These are phyloP conservation scores for Siderastrea radians DNA, from an alignment of 92 coral and sea anemone genomes.

Conservation along the genomic window DNA sequence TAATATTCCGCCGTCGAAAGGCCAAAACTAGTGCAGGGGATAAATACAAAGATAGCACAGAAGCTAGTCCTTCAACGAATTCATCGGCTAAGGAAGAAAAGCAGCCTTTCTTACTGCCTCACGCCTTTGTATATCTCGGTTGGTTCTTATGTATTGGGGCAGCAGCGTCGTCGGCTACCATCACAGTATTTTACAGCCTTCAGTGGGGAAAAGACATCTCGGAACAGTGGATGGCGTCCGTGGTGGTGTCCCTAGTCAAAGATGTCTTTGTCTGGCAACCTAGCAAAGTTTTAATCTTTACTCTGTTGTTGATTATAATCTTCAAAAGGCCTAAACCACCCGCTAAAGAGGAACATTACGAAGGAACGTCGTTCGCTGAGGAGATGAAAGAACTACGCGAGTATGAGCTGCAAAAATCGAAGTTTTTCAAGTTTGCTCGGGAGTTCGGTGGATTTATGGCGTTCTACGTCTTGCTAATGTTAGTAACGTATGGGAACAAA, in stretches of 20 bases:
- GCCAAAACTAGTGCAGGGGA: constrained; percentile 18
- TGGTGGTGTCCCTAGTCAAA: constrained; percentile 78
- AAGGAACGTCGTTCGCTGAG: constrained; percentile 25
- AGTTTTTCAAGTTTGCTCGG: constrained; percentile 19
- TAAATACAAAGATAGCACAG: not conserved
- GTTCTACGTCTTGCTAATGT: constrained; percentile 23
- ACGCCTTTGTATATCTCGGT: constrained; percentile 60
- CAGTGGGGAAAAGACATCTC: constrained; percentile 87
- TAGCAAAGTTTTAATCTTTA: constrained; percentile 74
- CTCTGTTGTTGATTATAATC: constrained; percentile 74
- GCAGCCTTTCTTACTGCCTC: constrained; percentile 33
- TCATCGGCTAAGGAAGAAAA: not conserved
- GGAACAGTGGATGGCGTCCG: constrained; percentile 89
- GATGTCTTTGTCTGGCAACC: constrained; percentile 86
- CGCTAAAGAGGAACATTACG: not conserved
- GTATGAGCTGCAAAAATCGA: constrained; percentile 24
- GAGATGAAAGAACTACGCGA: constrained; percentile 29
- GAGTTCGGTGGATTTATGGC: constrained; percentile 32
- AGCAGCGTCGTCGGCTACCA: constrained; percentile 64
- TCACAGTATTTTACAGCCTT: constrained; percentile 87
- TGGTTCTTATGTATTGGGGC: constrained; percentile 81
- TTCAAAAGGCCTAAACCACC: constrained; percentile 67
- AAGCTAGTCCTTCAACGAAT: not conserved
- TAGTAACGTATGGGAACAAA: constrained; percentile 35
- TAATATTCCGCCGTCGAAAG: constrained; percentile 74